Evolutionary conservation across 2,797 vertebrate genomes (phyloP).

Genomic region (Halcyon leucocephala): DNA sequence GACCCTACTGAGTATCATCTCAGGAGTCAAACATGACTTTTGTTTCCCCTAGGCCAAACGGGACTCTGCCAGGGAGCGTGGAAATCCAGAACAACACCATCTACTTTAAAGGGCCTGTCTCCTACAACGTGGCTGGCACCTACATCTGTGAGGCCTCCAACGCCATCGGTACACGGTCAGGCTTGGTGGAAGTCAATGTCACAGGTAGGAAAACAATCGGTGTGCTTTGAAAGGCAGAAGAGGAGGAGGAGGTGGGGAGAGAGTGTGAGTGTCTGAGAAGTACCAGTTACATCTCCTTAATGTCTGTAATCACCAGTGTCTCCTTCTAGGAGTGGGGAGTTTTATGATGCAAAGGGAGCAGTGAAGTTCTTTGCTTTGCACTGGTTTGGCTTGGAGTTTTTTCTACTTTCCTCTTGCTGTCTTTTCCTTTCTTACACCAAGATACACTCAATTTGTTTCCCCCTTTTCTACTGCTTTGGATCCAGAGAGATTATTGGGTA

Average conservation of each 20-base stretch:
- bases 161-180: slow-evolving; percentile 91
- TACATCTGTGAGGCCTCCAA: slow-evolving; percentile 96
- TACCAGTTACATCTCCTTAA: not conserved
- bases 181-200: slow-evolving; percentile 95
- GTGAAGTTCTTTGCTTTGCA: not conserved
- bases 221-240: not conserved
- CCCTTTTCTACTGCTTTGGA: not conserved
- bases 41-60: slow-evolving; percentile 85
- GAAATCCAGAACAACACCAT: slow-evolving; percentile 96
- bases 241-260: not conserved
- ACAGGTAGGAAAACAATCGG: slow-evolving; percentile 86
- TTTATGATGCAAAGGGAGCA: not conserved
- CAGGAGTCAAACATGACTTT: not conserved
- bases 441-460: not conserved
- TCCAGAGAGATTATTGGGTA: not conserved
- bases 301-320: not conserved
- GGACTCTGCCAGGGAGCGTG: slow-evolving; percentile 90
- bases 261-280: not conserved
- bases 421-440: not conserved
- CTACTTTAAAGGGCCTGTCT: slow-evolving; percentile 92
- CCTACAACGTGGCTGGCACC: slow-evolving; percentile 89
- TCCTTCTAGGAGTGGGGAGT: not conserved
- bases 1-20: not conserved
- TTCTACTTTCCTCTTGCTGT: not conserved
- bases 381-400: not conserved